phyloP scores from a whole-genome alignment of 2,797 vertebrate genomes.

The Sebastes nivosus region DNA sequence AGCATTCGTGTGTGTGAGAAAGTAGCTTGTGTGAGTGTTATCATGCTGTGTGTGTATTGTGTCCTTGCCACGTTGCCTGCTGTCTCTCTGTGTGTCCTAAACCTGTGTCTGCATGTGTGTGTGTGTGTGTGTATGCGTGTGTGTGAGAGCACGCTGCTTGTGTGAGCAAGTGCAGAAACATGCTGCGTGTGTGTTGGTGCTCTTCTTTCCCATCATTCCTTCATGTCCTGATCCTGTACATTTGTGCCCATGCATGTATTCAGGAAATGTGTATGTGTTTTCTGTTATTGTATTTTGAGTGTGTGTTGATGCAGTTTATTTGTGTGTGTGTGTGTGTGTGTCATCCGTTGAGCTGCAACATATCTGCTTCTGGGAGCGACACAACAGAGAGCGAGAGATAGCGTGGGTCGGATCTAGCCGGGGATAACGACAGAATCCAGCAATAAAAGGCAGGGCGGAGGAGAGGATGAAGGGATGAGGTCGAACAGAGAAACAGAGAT shows the following conservation, averaged over 20 bases:
- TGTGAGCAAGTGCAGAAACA: constrained; percentile 15
- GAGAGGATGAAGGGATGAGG: constrained; percentile 68
- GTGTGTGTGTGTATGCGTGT: constrained; percentile 2
- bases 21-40: constrained; percentile 17
- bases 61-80: constrained; percentile 61
- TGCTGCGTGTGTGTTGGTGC: constrained; percentile 24
- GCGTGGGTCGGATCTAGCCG: constrained; percentile 46
- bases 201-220: constrained; percentile 11
- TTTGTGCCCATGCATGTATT: constrained; percentile 21
- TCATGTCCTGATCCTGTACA: constrained; percentile 17
- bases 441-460: constrained; percentile 60
- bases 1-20: constrained; percentile 13
- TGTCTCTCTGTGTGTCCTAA: constrained; percentile 52
- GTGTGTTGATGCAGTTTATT: constrained; percentile 4
- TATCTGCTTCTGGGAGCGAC: constrained; percentile 57
- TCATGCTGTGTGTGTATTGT: constrained; percentile 47
- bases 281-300: background rate
- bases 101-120: constrained; percentile 44
- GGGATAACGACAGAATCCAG: constrained; percentile 61
- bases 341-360: constrained; percentile 39
- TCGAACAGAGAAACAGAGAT: constrained; percentile 45
- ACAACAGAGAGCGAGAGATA: constrained; percentile 43
- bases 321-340: background rate
- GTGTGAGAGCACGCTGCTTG: background rate
- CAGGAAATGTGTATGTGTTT: background rate